Base-by-base conservation (phyloP, 2,797 vertebrate genomes). In the Momotus momota region DNA sequence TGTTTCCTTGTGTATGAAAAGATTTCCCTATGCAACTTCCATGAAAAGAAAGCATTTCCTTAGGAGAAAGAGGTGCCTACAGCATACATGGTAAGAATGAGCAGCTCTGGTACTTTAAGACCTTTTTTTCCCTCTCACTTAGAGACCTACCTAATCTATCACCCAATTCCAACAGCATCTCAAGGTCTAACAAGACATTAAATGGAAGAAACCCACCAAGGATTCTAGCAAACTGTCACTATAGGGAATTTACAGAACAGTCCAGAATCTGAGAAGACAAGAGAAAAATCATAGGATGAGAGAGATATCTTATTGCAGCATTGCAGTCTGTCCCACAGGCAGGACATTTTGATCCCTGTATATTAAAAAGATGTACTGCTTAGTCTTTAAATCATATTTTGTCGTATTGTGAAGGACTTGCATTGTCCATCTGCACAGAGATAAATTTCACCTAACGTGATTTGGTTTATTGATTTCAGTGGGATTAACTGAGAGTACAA, bases 391-490 rank as follows among this genome's bases (percentile, higher is more conserved):
- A 82, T 77, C 25, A 22, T 64, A 52, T 67, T 88, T 67, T 52
- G 51, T 71, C 21, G 1, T 40, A 20, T 57, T 75, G 62, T 70
- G 54, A 84, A 84, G 46, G 51, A 77, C 71, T 87, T 91, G 75
- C 8, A 6, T 78, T 88, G 75, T 93, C 82, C 65, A 57, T 78
- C 72, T 90, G 70, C 29, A 61, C 57, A 78, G 51, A 77, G 57
- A 29, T 40, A 5, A 78, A 88, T 78, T 93, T 85, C 48, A 41
- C 74, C 87, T 86, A 81, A 35, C 14, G 2, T 64, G 52, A 82
- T 91, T 90, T 88, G 33, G 45, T 83, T 71, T 49, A 81, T 14
- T 90, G 85, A 90, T 90, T 95, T 88, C 49, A 51, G 45, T 49
- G 41, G 79, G 69, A 90, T 93, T 87, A 90, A 89, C 72, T 41